A percentile compares a stretch with the other conserved stretches of the same genome.
phyloP scores from a whole-genome alignment of 2,113 vertebrate genomes.

The Neoarius graeffei region DNA sequence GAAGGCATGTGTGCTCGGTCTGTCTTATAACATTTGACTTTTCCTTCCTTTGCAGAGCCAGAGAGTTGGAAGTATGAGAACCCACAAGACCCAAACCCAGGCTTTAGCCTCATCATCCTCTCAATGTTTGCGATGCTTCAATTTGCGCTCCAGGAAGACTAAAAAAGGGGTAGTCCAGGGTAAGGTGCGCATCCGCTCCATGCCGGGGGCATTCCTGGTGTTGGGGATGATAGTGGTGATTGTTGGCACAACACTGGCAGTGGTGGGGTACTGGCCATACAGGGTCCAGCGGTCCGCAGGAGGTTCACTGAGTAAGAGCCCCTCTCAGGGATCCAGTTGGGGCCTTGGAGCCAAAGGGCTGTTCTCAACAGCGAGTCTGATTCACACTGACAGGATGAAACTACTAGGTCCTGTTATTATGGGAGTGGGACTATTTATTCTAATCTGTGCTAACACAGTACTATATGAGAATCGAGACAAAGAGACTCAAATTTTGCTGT shows the following conservation, averaged over 20 bases:
- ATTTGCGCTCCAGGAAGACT: conserved; percentile 63
- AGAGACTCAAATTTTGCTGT: conserved; percentile 85
- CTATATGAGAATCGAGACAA: conserved; percentile 95
- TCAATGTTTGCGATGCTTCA: conserved; percentile 59
- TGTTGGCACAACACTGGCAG: conserved; percentile 86
- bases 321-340: conserved; percentile 54
- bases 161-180: conserved; percentile 72
- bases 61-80: conserved; percentile 63
- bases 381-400: conserved; percentile 86
- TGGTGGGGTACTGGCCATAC: conserved; percentile 94
- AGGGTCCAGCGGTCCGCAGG: conserved; percentile 56
- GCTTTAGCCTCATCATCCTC: conserved; percentile 47
- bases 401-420: conserved; percentile 93
- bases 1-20: not conserved
- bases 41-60: conserved; percentile 48
- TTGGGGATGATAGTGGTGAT: conserved; percentile 85
- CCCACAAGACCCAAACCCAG: conserved; percentile 47
- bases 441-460: conserved; percentile 97
- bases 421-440: conserved; percentile 95
- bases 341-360: conserved; percentile 71
- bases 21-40: conserved; percentile 18
- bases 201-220: conserved; percentile 86
- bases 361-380: conserved; percentile 59
- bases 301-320: conserved; percentile 16
- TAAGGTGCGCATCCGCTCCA: conserved; percentile 87